A percentile compares a stretch with the other conserved stretches of the same genome.
Evolutionary conservation across 2,113 vertebrate species (phyloP).

Genomic region (Dendrocopos noguchii): DNA sequence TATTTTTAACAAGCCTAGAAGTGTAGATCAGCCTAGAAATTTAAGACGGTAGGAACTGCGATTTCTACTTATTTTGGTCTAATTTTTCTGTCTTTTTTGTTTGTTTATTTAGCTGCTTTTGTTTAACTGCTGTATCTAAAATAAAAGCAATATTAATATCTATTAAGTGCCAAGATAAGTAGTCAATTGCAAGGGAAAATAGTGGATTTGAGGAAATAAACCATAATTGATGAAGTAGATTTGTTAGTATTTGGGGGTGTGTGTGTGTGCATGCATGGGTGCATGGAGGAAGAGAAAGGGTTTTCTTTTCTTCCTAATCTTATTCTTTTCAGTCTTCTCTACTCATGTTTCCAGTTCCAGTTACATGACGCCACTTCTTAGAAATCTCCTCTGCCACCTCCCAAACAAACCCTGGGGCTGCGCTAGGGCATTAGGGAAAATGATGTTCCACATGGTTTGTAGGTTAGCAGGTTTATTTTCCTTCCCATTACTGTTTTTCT

Average conservation of each 20-base stretch:
- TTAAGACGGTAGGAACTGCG: not conserved
- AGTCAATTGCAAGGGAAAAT: not conserved
- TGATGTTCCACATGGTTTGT: fast-evolving
- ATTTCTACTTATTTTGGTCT: not conserved
- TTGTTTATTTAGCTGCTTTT: not conserved
- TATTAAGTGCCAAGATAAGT: not conserved
- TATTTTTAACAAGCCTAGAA: not conserved
- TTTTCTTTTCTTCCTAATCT: not conserved
- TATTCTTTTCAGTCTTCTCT: not conserved
- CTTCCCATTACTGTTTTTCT: not conserved
- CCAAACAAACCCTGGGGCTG: not conserved
- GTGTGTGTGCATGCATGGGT: fast-evolving
- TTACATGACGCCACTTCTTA: not conserved
- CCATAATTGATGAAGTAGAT: not conserved
- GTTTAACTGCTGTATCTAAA: not conserved
- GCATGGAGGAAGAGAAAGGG: not conserved
- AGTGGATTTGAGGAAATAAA: not conserved
- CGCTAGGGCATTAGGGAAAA: not conserved
- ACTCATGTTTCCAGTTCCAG: not conserved
- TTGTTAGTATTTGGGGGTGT: not conserved
- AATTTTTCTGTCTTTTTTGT: not conserved
- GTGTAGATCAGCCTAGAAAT: not conserved
- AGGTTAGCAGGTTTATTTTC: not conserved
- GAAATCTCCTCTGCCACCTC: not conserved
- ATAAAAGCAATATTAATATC: not conserved